phyloP scores from a whole-genome alignment of 2,113 vertebrate genomes.

The Gymnarchus niloticus region DNA sequence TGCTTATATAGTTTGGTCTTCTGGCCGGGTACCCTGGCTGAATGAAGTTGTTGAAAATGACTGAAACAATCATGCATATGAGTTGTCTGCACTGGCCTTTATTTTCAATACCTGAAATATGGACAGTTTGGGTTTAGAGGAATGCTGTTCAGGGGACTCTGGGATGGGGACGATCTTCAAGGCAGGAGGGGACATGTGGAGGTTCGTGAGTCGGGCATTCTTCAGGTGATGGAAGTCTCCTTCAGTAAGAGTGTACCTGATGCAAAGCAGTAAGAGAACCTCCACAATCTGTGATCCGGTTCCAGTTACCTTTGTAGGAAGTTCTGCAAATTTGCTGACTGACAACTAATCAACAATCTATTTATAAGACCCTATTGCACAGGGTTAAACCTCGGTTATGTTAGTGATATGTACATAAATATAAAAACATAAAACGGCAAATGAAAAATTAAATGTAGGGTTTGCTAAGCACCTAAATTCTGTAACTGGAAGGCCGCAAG shows the following conservation, averaged over 20 bases:
- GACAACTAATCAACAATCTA: neutral
- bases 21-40: neutral
- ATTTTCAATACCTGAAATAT: constrained; percentile 79
- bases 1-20: neutral
- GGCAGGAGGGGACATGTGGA: constrained; percentile 69
- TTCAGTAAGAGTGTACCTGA: constrained; percentile 91
- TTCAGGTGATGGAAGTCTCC: constrained; percentile 97
- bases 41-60: neutral
- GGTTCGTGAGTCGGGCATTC: constrained; percentile 85
- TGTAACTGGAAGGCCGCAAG: neutral
- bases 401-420: no score
- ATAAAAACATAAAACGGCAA: neutral
- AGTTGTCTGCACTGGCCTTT: neutral
- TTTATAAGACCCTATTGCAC: neutral
- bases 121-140: constrained; percentile 67
- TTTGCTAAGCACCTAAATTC: neutral
- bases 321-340: neutral
- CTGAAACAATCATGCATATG: no score
- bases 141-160: constrained; percentile 68
- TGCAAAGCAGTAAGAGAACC: neutral
- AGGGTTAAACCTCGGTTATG: neutral
- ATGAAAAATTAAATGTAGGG: neutral
- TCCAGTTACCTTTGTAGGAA: neutral
- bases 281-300: neutral
- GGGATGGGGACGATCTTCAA: constrained; percentile 93